Evolutionary conservation across 2,888 invertebrate species (phyloP).

Genomic region (Rapana venosa): DNA sequence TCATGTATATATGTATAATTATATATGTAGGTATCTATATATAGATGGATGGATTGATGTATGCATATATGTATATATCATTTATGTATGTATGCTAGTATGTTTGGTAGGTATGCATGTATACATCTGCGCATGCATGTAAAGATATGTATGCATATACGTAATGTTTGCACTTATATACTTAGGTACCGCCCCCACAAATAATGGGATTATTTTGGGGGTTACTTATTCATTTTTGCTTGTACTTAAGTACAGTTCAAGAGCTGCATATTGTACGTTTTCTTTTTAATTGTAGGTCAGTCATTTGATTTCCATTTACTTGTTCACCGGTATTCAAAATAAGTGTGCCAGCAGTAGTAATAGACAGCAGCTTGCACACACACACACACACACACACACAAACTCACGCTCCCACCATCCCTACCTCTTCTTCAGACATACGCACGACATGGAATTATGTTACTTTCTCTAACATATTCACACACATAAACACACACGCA

Average conservation of each 20-base stretch:
- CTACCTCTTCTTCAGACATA: background rate
- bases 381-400: conserved; percentile 19
- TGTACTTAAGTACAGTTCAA: too few species aligned
- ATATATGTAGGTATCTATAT: background rate
- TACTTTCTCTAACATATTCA: background rate
- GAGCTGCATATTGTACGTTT: too few species aligned
- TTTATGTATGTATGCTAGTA: background rate
- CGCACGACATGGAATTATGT: background rate
- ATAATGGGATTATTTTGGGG: too few species aligned
- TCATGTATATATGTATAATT: background rate
- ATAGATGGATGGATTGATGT: background rate
- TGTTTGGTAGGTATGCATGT: background rate
- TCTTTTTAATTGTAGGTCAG: too few species aligned
- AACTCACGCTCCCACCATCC: background rate
- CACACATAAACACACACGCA: background rate
- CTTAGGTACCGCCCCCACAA: background rate
- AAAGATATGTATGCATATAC: background rate
- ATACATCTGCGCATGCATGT: background rate
- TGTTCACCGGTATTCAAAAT: background rate
- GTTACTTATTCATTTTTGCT: too few species aligned
- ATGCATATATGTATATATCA: background rate
- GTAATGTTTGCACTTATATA: background rate
- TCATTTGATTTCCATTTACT: background rate
- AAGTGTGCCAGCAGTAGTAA: background rate
- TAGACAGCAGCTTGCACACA: background rate